Conservation (phyloP, 2,113 vertebrate species). For the Bambusicola thoracicus region DNA sequence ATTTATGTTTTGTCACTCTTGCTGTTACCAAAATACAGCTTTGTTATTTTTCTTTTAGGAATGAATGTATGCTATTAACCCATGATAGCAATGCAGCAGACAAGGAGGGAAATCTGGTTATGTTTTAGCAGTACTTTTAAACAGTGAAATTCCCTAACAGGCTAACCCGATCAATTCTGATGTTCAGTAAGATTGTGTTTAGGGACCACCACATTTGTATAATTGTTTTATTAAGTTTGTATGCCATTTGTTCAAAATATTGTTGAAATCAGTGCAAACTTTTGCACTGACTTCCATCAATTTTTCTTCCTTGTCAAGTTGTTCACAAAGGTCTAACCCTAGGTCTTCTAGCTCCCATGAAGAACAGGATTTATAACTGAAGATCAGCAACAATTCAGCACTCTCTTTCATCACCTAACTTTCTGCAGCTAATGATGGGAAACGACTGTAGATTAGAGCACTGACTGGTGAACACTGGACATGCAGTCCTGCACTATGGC, state of each 20-base stretch:
- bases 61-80: not conserved
- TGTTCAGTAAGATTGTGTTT: not conserved
- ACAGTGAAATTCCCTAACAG: not conserved
- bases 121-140: not conserved
- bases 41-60: not conserved
- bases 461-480: not conserved
- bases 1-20: constrained; percentile 8
- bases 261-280: not conserved
- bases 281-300: not conserved
- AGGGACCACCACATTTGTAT: not conserved
- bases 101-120: not conserved
- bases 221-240: not conserved
- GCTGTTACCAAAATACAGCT: not conserved
- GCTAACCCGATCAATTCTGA: not conserved
- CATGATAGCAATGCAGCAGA: not conserved
- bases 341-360: not conserved
- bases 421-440: not conserved
- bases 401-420: not conserved
- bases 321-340: not conserved
- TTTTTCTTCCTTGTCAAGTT: not conserved
- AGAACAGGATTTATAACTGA: not conserved
- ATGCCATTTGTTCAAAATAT: not conserved
- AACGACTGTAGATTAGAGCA: not conserved
- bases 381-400: not conserved
- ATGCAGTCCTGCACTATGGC: rapidly evolving